Evolutionary conservation across 2,113 vertebrate species (phyloP), one percentile per base, ranked within the genome.

Genomic region (Phocoena phocoena): DNA sequence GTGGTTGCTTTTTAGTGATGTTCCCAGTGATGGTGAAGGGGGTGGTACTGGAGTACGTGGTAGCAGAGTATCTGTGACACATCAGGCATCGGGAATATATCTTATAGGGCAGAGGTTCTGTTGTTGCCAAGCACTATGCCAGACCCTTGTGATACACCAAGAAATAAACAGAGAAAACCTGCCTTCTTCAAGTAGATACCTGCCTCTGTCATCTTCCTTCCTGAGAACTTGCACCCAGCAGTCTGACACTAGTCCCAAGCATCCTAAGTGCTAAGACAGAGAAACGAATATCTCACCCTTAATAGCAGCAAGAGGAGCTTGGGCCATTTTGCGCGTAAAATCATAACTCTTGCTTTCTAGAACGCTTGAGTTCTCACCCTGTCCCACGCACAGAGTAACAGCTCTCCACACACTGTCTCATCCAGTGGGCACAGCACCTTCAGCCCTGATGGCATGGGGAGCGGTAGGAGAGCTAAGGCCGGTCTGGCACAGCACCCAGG

Each of bases 361-460:
- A 63, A 15, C 31, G 60, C 41, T 14, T 0, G 67, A 31, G 18
- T 41, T 70, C 31, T 70, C 44, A 11, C 20, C 14, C 26, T 44
- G 36, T 4, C 2, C 33, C 50, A 58, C 1, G 38, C 36, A 33
- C 4, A n/a, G 41, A 68, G 31, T 28, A 23, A 5, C 17, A 33
- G 36, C 41, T n/a, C 62, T 50, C n/a, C 17, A 1, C 26, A 2
- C 28, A 60, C n/a, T 11, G 8, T 18, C 18, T 28, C 55, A 9
- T 13, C 12, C 11, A 2, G 17, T 38, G 26, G 44, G 1, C 23
- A 11, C 20, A 6, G 13, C 14, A 15, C 2, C 13, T 23, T 50
- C 33, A 7, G 5, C 80, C 10, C 41, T 9, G 14, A 13, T 1
- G 63, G 25, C 3, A 0, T 0, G 13, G 31, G 50, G 7, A 3